A percentile compares a stretch with the other conserved stretches of the same genome.
These are phyloP conservation scores for Pangasius sanitwongsei DNA, from an alignment of 2,797 vertebrate species.

Conservation along the genomic window DNA sequence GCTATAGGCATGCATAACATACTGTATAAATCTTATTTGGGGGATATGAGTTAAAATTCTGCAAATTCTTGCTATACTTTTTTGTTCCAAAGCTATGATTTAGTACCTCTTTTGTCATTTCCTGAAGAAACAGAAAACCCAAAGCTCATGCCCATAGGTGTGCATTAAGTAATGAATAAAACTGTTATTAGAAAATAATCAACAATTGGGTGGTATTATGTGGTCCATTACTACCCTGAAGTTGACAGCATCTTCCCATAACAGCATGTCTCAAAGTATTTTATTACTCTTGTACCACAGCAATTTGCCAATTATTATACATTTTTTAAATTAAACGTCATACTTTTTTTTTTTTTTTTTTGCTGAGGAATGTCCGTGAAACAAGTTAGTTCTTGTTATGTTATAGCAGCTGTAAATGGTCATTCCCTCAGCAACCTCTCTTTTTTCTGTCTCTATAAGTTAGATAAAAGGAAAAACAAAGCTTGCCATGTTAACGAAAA, in stretches of 20 bases:
- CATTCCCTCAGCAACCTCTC: background rate
- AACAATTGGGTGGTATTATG: background rate
- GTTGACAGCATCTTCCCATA: background rate
- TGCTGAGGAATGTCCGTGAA: background rate
- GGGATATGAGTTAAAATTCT: background rate
- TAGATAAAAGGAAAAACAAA: background rate
- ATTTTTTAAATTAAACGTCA: background rate
- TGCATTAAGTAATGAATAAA: background rate
- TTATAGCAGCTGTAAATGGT: background rate
- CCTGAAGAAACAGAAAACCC: background rate
- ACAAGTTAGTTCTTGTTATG: background rate
- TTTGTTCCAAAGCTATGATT: background rate
- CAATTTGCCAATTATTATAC: background rate
- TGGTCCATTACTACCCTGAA: background rate
- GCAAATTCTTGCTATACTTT: too few species aligned
- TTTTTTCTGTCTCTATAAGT: background rate
- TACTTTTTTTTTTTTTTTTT: background rate
- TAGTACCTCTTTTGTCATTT: background rate
- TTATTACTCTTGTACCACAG: background rate
- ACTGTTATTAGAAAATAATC: background rate
- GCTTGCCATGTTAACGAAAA: background rate
- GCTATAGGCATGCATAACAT: constrained; percentile 8
- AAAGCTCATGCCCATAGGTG: background rate
- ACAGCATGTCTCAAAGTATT: background rate
- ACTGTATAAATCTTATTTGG: background rate